A percentile compares a stretch with the other conserved stretches of the same genome.
Evolutionary conservation across 2,888 invertebrate species (phyloP).

Genomic region (Agrilus mali): DNA sequence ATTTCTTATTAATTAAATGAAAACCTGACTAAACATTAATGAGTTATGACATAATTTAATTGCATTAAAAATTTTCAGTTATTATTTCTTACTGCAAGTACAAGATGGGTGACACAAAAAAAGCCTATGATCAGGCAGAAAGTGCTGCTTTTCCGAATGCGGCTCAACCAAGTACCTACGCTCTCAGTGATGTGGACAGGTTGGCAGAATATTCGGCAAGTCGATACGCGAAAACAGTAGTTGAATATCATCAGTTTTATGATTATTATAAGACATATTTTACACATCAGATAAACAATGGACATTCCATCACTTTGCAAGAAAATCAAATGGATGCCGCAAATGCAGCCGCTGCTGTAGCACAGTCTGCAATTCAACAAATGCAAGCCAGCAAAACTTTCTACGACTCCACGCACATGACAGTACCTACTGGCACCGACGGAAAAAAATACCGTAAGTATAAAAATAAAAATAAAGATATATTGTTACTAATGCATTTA

Average conservation of each 20-base stretch:
- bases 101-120: slow-evolving; percentile 35
- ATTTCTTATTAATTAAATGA: too few relatives aligned
- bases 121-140: slow-evolving; percentile 32
- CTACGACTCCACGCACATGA: slow-evolving; percentile 35
- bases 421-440: slow-evolving; percentile 47
- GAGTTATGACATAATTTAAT: too few relatives aligned
- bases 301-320: slow-evolving; percentile 36
- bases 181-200: slow-evolving; percentile 54
- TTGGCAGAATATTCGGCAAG: slow-evolving; percentile 66
- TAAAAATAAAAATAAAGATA: not conserved
- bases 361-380: slow-evolving; percentile 71
- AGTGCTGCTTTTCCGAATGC: slow-evolving; percentile 32
- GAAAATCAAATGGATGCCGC: slow-evolving; percentile 58
- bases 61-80: slow-evolving; percentile 22
- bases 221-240: slow-evolving; percentile 57
- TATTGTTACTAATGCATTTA: not conserved
- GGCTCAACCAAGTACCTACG: slow-evolving; percentile 36
- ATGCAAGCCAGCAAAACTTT: slow-evolving; percentile 38
- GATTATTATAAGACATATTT: slow-evolving; percentile 66
- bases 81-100: slow-evolving; percentile 46
- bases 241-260: slow-evolving; percentile 56
- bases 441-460: slow-evolving; percentile 51
- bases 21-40: too few relatives aligned
- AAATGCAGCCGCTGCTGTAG: slow-evolving; percentile 80
- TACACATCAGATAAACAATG: slow-evolving; percentile 46